Percentiles rank a stretch among this genome's conserved stretches.
phyloP scores from a whole-genome alignment of 1,140 invertebrate species.

The Drosophila ambigua region DNA sequence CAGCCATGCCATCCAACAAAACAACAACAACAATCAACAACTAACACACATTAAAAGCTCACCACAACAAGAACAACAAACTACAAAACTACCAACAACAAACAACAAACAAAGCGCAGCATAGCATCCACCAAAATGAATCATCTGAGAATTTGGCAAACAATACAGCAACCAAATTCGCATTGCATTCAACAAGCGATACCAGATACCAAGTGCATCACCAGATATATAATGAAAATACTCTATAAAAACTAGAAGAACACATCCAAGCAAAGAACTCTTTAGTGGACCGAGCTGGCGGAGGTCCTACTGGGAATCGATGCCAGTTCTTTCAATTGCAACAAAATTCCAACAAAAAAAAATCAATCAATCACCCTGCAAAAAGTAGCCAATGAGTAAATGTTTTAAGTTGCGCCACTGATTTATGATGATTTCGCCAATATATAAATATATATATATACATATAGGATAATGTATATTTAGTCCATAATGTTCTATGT shows the following conservation, averaged over 20 bases:
- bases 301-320: no score
- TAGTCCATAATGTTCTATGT: constrained; percentile 38
- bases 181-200: constrained; percentile 5
- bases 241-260: constrained; percentile 16
- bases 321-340: neutral
- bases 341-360: neutral
- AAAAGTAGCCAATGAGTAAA: constrained; percentile 8
- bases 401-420: constrained; percentile 34
- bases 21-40: constrained; percentile 61
- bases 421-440: constrained; percentile 41
- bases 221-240: constrained; percentile 32
- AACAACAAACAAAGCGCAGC: constrained; percentile 26
- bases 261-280: constrained; percentile 8
- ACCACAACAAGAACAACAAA: constrained; percentile 38
- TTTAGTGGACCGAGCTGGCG: no score
- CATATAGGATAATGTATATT: constrained; percentile 25
- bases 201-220: constrained; percentile 14
- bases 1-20: constrained; percentile 65
- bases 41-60: constrained; percentile 34
- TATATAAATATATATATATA: constrained; percentile 52
- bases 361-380: no score
- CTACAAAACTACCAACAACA: constrained; percentile 43
- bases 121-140: constrained; percentile 43
- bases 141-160: constrained; percentile 58
- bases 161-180: constrained; percentile 23